Evolutionary conservation across 2,113 vertebrate genomes (phyloP).

Genomic region (Rhineura floridana): DNA sequence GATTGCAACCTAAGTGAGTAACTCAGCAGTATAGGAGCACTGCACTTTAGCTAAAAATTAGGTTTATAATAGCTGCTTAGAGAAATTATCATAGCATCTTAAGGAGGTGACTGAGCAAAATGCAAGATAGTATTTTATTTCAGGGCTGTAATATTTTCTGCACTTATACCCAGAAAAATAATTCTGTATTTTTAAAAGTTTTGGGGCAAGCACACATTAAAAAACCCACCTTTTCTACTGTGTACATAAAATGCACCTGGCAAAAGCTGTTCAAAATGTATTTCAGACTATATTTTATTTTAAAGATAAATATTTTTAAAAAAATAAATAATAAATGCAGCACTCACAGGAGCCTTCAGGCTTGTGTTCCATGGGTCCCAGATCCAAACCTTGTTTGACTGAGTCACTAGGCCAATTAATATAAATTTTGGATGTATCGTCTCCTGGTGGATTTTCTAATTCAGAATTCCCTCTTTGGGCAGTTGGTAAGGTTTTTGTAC

Average conservation of each 20-base stretch:
- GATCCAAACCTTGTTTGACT: constrained; percentile 71
- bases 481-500: constrained; percentile 47
- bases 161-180: not conserved
- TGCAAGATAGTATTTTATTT: not conserved
- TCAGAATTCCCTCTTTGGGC: constrained; percentile 59
- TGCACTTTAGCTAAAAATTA: too few species aligned
- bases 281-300: constrained; percentile 35
- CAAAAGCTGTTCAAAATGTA: constrained; percentile 27
- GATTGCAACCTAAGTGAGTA: too few species aligned
- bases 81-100: constrained; percentile 31
- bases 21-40: too few species aligned
- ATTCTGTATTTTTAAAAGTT: not conserved
- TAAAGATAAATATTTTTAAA: not conserved
- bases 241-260: not conserved
- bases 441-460: constrained; percentile 58
- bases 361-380: constrained; percentile 64
- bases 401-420: constrained; percentile 69
- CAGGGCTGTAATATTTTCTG: not conserved
- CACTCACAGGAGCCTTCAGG: constrained; percentile 79
- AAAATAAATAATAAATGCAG: constrained; percentile 41
- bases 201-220: not conserved
- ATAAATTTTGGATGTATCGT: constrained; percentile 53
- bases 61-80: not conserved
- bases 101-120: not conserved
- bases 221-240: constrained; percentile 11